Evolutionary conservation across 1,140 invertebrate genomes (phyloP).

Genomic region (Copidosoma floridanum): DNA sequence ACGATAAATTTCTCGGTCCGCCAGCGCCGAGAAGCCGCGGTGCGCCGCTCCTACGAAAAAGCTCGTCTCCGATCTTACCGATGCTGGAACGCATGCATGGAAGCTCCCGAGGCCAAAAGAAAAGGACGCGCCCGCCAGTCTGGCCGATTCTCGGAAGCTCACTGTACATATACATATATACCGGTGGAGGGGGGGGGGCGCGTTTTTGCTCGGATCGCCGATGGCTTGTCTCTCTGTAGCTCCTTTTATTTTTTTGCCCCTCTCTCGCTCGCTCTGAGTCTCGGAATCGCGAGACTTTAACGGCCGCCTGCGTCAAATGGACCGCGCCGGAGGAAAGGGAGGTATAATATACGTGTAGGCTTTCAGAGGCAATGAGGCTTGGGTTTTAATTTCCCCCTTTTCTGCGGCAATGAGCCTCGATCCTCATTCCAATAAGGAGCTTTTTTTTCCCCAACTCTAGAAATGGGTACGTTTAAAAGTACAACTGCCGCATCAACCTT

Average conservation of each 20-base stretch:
- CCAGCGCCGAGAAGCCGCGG: too few species aligned
- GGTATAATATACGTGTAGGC: conserved; percentile 26
- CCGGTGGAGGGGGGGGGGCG: too few species aligned
- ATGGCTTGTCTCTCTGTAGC: conserved; percentile 27
- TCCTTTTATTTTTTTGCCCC: conserved; percentile 31
- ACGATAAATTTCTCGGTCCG: conserved; percentile 1
- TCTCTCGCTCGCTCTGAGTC: conserved; percentile 2
- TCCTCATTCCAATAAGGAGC: too few species aligned
- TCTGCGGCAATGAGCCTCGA: too few species aligned
- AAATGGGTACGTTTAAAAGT: too few species aligned
- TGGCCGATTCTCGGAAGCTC: conserved; percentile 42
- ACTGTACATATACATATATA: too few species aligned
- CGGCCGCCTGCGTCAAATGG: conserved; percentile 11
- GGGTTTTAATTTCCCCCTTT: neutral
- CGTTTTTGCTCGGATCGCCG: conserved; percentile 50
- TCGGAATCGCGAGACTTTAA: conserved; percentile 23
- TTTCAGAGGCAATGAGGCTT: conserved; percentile 14
- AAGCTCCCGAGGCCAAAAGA: neutral
- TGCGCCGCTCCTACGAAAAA: too few species aligned
- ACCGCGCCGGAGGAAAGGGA: neutral
- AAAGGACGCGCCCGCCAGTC: conserved; percentile 27
- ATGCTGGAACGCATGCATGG: too few species aligned
- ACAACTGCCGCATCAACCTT: too few species aligned
- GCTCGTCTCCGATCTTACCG: too few species aligned
- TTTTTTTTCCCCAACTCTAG: too few species aligned